Conservation (phyloP, 1,140 invertebrate genomes). For the Drosophila repleta region DNA sequence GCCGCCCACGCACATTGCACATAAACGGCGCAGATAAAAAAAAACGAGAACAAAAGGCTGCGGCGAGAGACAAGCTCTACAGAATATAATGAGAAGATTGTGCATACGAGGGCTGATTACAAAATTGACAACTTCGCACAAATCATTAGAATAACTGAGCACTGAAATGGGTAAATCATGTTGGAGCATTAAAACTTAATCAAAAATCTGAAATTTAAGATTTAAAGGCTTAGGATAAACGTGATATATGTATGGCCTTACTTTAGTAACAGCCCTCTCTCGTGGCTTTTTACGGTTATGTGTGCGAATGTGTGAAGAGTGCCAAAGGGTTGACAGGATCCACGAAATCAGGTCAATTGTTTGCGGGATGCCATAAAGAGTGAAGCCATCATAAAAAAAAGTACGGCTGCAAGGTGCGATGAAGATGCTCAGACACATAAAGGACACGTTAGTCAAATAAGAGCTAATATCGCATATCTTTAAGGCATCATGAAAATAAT, state of each 20-base stretch:
- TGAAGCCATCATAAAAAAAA: slow-evolving; percentile 52
- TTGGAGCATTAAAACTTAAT: no score
- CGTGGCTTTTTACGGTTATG: background rate
- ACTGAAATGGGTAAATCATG: no score
- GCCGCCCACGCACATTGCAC: slow-evolving; percentile 42
- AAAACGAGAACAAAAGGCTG: slow-evolving; percentile 69
- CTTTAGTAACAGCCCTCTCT: slow-evolving; percentile 15
- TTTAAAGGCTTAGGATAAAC: no score
- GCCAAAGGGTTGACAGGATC: slow-evolving; percentile 76
- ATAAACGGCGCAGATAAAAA: slow-evolving; percentile 71
- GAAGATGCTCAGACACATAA: slow-evolving; percentile 30
- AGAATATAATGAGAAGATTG: slow-evolving; percentile 66
- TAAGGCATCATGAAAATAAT: slow-evolving; percentile 38
- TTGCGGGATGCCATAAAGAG: slow-evolving; percentile 62
- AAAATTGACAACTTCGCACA: background rate
- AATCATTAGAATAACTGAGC: no score
- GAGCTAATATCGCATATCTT: slow-evolving; percentile 54
- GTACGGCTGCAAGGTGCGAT: slow-evolving; percentile 18
- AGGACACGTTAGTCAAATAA: slow-evolving; percentile 10
- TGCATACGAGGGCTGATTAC: slow-evolving; percentile 24
- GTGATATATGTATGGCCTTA: background rate
- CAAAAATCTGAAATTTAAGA: no score
- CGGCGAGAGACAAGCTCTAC: slow-evolving; percentile 64
- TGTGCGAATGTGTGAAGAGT: slow-evolving; percentile 18
- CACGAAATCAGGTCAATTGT: slow-evolving; percentile 78